A percentile compares a stretch with the other conserved stretches of the same genome.
Conservation (phyloP, 2,113 vertebrate species). For the Atrichornis clamosus region DNA sequence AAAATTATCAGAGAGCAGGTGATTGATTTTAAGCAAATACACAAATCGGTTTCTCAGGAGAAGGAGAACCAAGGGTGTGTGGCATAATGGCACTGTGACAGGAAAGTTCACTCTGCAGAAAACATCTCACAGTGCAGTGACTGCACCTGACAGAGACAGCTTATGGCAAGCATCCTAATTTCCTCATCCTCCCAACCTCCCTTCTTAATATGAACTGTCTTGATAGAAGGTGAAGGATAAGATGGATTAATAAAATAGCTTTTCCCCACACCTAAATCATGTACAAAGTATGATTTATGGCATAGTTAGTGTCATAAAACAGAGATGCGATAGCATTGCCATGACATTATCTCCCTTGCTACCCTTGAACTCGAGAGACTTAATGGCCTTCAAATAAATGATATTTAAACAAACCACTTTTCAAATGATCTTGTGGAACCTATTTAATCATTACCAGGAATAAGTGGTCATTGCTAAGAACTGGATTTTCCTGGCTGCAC, state of each 20-base stretch:
- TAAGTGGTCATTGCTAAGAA: constrained; percentile 25
- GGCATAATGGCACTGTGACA: background rate
- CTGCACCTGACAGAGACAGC: background rate
- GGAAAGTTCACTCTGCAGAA: background rate
- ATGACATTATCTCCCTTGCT: constrained; percentile 49
- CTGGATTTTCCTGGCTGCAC: constrained; percentile 42
- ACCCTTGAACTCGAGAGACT: constrained; percentile 68
- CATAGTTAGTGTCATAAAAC: constrained; percentile 62
- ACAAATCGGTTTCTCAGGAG: background rate
- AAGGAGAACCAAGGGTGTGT: background rate
- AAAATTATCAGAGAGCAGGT: background rate
- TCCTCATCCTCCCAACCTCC: background rate
- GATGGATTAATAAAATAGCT: constrained; percentile 56
- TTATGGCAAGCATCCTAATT: background rate
- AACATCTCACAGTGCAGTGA: background rate
- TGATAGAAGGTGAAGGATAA: constrained; percentile 59
- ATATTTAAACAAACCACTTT: constrained; percentile 69
- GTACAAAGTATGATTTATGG: constrained; percentile 55
- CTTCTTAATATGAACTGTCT: background rate
- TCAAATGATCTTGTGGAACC: constrained; percentile 53
- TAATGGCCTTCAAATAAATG: constrained; percentile 69
- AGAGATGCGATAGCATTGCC: constrained; percentile 43
- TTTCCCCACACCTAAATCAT: constrained; percentile 62
- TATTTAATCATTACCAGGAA: constrained; percentile 71
- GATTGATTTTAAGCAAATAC: background rate